phyloP scores from a whole-genome alignment of 23 tunicate species.

The Styela clava region DNA sequence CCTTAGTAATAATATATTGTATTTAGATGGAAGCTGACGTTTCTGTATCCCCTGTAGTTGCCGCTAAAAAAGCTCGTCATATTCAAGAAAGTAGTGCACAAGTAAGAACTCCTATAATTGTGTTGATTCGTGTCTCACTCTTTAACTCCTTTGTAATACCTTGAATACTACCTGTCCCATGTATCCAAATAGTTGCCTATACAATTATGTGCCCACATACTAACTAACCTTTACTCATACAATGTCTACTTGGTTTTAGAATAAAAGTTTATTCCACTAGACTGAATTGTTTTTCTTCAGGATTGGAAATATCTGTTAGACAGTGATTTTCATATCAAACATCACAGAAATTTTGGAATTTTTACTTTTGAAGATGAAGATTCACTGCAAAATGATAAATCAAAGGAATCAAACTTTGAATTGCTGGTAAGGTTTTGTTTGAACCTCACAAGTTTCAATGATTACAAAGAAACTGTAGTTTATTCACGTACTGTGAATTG shows the following conservation, averaged over 20 bases:
- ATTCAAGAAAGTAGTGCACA: conserved; percentile 1
- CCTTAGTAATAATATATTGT: too few relatives aligned
- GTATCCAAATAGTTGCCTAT: too few relatives aligned
- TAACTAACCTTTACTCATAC: too few relatives aligned
- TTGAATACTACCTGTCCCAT: too few relatives aligned
- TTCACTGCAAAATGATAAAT: not conserved
- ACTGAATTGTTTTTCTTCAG: conserved; percentile 31
- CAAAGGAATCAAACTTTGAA: conserved; percentile 12
- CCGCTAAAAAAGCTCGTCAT: conserved; percentile 72
- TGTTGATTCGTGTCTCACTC: too few relatives aligned
- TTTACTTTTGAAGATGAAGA: not conserved
- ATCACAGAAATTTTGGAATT: not conserved
- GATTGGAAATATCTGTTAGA: conserved; percentile 68
- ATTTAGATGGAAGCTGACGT: conserved; percentile 59
- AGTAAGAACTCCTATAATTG: conserved; percentile 1
- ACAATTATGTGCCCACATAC: too few relatives aligned
- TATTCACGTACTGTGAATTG: too few relatives aligned
- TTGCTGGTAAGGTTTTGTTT: conserved; percentile 2
- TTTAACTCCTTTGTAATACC: too few relatives aligned
- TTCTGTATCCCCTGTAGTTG: conserved; percentile 68
- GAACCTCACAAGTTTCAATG: not conserved
- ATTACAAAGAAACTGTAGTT: not conserved
- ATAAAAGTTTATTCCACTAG: not conserved
- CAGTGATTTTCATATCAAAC: conserved; percentile 39
- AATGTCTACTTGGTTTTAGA: too few relatives aligned